A percentile compares a stretch with the other conserved stretches of the same genome.
Evolutionary conservation across 1,140 invertebrate species (phyloP).

Genomic region (Leptoteleia sp.): DNA sequence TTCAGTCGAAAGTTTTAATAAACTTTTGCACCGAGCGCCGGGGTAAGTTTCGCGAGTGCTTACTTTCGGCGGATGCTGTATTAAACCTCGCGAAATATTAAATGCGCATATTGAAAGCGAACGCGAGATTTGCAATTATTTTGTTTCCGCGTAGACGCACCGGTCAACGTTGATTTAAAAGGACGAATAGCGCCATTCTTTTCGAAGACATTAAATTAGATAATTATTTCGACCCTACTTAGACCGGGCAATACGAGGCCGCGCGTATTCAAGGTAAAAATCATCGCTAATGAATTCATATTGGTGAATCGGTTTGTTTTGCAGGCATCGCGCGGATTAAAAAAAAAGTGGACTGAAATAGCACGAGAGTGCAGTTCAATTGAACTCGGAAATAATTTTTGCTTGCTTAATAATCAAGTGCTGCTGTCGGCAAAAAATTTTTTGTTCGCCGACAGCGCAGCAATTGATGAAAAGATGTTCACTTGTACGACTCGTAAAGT

Average conservation of each 20-base stretch:
- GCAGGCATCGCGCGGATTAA: constrained; percentile 9
- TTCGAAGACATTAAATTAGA: constrained; percentile 19
- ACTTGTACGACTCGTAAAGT: background rate
- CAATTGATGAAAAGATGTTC: constrained; percentile 21
- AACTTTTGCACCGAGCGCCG: constrained; percentile 10
- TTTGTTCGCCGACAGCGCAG: constrained; percentile 8
- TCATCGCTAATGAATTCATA: constrained; percentile 31
- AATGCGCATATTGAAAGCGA: constrained; percentile 1
- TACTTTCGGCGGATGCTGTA: background rate
- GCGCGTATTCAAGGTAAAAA: constrained; percentile 42
- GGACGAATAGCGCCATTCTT: background rate
- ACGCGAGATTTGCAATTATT: background rate
- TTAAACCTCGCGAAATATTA: constrained; percentile 14
- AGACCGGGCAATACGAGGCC: constrained; percentile 2
- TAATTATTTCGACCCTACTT: constrained; percentile 36
- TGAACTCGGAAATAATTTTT: constrained; percentile 35
- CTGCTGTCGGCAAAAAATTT: constrained; percentile 8
- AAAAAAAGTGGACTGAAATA: constrained; percentile 22
- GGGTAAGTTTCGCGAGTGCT: constrained; percentile 9
- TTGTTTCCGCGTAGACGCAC: background rate
- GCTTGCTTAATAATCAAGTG: constrained; percentile 16
- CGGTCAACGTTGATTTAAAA: background rate
- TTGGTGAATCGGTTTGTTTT: constrained; percentile 46
- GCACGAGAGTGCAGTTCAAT: constrained; percentile 11
- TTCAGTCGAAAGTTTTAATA: background rate